Percentiles rank a stretch among this genome's conserved stretches.
Conservation (phyloP, 2,113 vertebrate genomes). For the Chaetops frenatus region DNA sequence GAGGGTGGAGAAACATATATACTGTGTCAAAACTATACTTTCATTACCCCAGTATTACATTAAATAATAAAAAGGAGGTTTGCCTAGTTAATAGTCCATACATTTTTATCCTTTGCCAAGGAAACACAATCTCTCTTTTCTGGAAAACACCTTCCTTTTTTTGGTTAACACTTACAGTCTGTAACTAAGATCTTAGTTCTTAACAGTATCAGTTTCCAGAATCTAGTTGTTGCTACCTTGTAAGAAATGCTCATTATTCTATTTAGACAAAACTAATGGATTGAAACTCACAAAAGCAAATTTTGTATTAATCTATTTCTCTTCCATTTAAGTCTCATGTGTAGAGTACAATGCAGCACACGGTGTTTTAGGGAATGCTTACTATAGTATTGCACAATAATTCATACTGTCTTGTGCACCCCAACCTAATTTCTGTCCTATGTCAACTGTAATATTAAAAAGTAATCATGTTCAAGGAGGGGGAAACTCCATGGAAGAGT, state of each 20-base stretch:
- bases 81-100: not conserved
- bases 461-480: not conserved
- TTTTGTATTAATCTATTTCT: not conserved
- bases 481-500: not conserved
- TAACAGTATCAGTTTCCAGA: not conserved
- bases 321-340: not conserved
- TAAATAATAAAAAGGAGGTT: not conserved
- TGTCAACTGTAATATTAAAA: not conserved
- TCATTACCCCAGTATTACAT: not conserved
- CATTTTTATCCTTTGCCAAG: not conserved
- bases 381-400: not conserved
- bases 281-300: not conserved
- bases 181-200: not conserved
- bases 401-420: not conserved
- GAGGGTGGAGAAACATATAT: not conserved
- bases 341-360: not conserved
- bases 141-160: not conserved
- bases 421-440: not conserved
- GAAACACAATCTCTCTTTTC: not conserved
- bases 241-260: not conserved
- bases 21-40: not conserved
- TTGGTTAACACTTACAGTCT: not conserved
- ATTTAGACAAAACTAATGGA: not conserved
- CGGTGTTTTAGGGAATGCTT: not conserved
- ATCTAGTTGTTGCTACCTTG: not conserved